A percentile compares a stretch with the other conserved stretches of the same genome.
phyloP scores from a whole-genome alignment of 2,888 invertebrate genomes.

The Malthinus flaveolus region DNA sequence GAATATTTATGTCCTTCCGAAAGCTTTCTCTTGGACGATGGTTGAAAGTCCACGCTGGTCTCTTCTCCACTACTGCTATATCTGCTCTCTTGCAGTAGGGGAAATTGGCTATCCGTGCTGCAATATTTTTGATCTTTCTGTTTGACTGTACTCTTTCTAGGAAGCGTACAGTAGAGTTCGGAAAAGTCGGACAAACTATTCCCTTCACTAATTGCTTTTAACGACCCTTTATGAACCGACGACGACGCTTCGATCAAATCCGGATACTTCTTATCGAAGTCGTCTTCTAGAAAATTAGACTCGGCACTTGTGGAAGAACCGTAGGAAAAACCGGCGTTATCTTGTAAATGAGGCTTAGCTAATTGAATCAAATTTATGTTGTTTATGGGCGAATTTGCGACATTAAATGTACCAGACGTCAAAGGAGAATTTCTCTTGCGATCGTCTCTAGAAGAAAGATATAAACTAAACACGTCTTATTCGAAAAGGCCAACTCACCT shows the following conservation, averaged over 20 bases:
- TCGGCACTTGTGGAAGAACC: conserved; percentile 37
- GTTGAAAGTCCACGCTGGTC: conserved; percentile 55
- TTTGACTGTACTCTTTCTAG: conserved; percentile 50
- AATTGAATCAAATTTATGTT: background rate
- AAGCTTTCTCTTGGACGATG: conserved; percentile 56
- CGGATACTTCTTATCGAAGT: conserved; percentile 45
- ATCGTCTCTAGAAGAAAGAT: conserved; percentile 53
- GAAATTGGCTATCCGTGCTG: conserved; percentile 72
- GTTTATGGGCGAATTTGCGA: conserved; percentile 30
- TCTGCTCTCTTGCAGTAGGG: conserved; percentile 69
- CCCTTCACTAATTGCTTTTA: conserved; percentile 49
- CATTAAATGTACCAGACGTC: conserved; percentile 54
- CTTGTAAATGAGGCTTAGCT: conserved; percentile 38
- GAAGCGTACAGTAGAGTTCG: conserved; percentile 68
- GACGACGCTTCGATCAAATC: conserved; percentile 50
- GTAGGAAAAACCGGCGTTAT: conserved; percentile 27
- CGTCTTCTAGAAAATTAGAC: conserved; percentile 43
- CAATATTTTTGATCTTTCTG: conserved; percentile 46
- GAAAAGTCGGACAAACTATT: conserved; percentile 50
- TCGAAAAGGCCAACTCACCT: conserved; percentile 56
- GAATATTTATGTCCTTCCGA: conserved; percentile 53
- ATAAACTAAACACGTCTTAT: too few relatives aligned
- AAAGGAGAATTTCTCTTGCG: conserved; percentile 50
- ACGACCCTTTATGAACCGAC: conserved; percentile 37
- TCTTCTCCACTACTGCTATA: conserved; percentile 74